phyloP scores from a whole-genome alignment of 2,888 invertebrate genomes.

The Noctuana brunneofusca region DNA sequence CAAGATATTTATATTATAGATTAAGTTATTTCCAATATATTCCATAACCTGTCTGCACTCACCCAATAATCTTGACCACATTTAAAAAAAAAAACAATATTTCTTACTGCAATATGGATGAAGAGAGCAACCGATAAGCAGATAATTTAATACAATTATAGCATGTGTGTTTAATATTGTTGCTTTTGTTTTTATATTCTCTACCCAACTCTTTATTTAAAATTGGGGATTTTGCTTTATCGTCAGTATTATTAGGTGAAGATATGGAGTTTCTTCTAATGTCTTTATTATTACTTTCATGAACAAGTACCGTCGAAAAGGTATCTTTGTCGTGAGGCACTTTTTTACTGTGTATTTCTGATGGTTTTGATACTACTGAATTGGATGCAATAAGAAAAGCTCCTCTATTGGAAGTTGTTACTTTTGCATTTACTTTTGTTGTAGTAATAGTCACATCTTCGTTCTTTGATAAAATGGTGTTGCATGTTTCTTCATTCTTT shows the following conservation, averaged over 20 bases:
- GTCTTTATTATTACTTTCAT: conserved; percentile 40
- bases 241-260: conserved; percentile 3
- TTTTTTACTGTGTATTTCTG: conserved; percentile 47
- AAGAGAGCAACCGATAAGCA: no score
- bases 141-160: no score
- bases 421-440: conserved; percentile 64
- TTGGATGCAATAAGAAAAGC: conserved; percentile 75
- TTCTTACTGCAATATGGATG: no score
- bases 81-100: no score
- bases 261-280: conserved; percentile 36
- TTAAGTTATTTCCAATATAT: no score
- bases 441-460: conserved; percentile 42
- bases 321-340: conserved; percentile 16
- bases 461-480: conserved; percentile 41
- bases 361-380: conserved; percentile 52
- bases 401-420: conserved; percentile 79
- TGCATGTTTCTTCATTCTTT: conserved; percentile 41
- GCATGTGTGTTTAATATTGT: no score
- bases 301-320: conserved; percentile 35
- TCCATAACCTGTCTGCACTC: no score
- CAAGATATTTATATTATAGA: no score
- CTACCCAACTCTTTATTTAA: neutral
- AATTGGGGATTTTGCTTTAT: neutral
- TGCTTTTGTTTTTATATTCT: neutral
- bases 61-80: no score